A percentile compares a stretch with the other conserved stretches of the same genome.
Conservation (phyloP, 2,888 invertebrate genomes). For the Smittia sp. region DNA sequence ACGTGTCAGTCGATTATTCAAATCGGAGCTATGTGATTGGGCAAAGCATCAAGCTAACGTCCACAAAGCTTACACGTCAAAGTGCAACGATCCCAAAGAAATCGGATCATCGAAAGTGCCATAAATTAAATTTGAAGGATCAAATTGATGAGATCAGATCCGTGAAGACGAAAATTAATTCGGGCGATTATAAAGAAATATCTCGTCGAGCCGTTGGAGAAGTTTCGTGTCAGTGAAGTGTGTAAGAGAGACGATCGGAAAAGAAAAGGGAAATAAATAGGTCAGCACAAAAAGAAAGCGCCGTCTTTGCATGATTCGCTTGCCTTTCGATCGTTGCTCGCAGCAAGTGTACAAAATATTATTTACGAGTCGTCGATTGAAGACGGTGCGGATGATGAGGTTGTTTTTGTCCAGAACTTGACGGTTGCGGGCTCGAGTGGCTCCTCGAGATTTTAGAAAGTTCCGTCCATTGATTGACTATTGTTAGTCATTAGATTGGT, state of each 20-base stretch:
- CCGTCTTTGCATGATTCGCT: not conserved
- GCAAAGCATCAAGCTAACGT: not conserved
- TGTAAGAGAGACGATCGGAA: not conserved
- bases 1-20: not conserved
- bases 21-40: not conserved
- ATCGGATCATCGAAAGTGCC: constrained; percentile 1
- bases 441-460: not conserved
- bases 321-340: not conserved
- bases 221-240: not conserved
- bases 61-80: not conserved
- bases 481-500: not conserved
- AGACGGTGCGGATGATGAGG: no score
- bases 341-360: not conserved
- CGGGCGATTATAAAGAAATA: not conserved
- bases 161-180: constrained; percentile 5
- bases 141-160: not conserved
- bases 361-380: not conserved
- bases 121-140: not conserved
- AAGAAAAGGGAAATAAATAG: constrained; percentile 19
- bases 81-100: not conserved
- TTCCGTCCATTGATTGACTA: not conserved
- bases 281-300: constrained; percentile 21
- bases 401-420: not conserved
- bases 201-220: not conserved
- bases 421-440: not conserved